Conservation (phyloP, 2,113 vertebrate species). For the Tauraco erythrolophus region DNA sequence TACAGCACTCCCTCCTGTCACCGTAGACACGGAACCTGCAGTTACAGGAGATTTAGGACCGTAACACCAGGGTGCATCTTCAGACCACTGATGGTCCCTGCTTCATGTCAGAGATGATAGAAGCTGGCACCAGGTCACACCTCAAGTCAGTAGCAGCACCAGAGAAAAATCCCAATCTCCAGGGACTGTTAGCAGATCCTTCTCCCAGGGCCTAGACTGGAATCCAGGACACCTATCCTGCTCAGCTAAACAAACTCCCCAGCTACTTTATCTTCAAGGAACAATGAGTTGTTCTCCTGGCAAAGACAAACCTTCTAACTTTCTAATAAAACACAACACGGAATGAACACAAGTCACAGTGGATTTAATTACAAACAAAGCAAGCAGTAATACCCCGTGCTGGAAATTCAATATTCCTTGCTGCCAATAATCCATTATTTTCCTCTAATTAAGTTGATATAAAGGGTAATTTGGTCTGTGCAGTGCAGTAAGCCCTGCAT, state of each 20-base stretch:
- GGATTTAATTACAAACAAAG: conserved; percentile 55
- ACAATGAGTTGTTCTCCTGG: not conserved
- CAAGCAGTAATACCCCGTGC: conserved; percentile 22
- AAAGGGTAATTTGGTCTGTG: conserved; percentile 32
- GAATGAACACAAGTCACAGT: conserved; percentile 18
- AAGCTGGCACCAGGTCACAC: not conserved
- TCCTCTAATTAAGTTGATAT: conserved; percentile 52
- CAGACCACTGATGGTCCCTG: not conserved
- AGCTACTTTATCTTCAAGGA: not conserved
- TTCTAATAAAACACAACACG: conserved; percentile 45
- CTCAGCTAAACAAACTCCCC: not conserved
- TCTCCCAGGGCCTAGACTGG: not conserved
- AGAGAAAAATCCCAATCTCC: not conserved
- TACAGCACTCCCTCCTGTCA: not conserved
- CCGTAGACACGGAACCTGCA: not conserved
- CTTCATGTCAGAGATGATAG: not conserved
- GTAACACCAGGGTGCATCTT: not conserved
- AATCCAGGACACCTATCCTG: not conserved
- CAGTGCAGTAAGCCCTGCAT: not conserved
- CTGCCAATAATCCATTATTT: conserved; percentile 59
- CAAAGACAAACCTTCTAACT: conserved; percentile 9
- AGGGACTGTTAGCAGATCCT: not conserved
- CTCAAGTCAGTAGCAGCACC: not conserved
- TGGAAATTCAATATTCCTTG: conserved; percentile 50
- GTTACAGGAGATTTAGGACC: not conserved